phyloP scores from a whole-genome alignment of 2,113 vertebrate genomes.

The Steatornis caripensis region DNA sequence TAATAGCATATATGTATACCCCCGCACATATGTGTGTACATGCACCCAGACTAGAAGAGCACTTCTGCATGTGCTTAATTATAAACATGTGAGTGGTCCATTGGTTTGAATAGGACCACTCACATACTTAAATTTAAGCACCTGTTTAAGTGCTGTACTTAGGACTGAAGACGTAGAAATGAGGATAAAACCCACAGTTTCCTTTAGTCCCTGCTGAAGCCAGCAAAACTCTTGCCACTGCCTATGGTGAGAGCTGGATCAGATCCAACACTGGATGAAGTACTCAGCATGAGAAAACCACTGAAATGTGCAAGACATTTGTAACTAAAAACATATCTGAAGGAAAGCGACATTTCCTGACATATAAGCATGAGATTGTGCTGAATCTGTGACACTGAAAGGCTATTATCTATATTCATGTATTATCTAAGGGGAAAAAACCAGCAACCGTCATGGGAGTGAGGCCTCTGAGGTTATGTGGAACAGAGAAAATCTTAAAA shows the following conservation, averaged over 20 bases:
- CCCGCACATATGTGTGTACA: not conserved
- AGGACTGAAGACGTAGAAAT: not conserved
- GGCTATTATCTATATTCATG: not conserved
- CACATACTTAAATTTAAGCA: not conserved
- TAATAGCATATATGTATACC: not conserved
- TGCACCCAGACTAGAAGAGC: not conserved
- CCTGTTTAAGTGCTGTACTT: not conserved
- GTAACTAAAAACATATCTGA: not conserved
- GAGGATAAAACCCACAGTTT: not conserved
- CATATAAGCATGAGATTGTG: not conserved
- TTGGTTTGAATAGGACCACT: not conserved
- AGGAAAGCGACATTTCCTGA: not conserved
- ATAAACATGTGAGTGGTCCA: not conserved
- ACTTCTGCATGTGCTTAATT: not conserved
- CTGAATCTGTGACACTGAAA: not conserved
- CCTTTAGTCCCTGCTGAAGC: not conserved
- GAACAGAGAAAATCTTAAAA: not conserved
- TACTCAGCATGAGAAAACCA: not conserved
- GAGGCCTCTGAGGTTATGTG: not conserved
- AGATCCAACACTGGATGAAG: not conserved
- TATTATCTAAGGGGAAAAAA: not conserved
- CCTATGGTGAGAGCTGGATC: not conserved
- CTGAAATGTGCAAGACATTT: not conserved
- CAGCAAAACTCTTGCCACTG: not conserved
- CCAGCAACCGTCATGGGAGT: not conserved